Evolutionary conservation across 2,113 vertebrate species (phyloP).

Genomic region (Tichodroma muraria): DNA sequence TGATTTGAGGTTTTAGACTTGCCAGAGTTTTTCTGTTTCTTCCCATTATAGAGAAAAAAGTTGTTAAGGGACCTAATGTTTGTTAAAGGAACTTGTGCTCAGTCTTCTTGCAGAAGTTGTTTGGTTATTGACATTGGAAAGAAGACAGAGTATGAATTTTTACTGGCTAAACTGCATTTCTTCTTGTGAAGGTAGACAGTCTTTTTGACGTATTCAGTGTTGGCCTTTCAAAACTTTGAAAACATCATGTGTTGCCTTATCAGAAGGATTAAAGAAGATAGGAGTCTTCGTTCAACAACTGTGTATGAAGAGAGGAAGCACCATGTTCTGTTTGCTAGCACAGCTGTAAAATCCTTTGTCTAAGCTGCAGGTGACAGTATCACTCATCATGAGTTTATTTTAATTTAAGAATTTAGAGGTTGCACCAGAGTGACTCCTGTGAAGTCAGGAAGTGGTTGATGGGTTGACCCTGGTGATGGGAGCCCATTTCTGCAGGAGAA

Average conservation of each 20-base stretch:
- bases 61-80: neutral
- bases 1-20: neutral
- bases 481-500: neutral
- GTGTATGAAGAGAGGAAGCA: neutral
- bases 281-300: neutral
- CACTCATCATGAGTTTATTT: neutral
- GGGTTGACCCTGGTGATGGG: neutral
- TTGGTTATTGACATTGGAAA: neutral
- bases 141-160: neutral
- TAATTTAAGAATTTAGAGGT: neutral
- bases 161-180: neutral
- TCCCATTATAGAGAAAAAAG: neutral
- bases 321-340: neutral
- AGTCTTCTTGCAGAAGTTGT: neutral
- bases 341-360: neutral
- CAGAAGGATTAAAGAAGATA: neutral
- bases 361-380: neutral
- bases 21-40: neutral
- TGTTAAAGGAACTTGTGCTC: neutral
- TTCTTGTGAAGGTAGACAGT: neutral
- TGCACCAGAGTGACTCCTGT: neutral
- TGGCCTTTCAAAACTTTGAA: conserved; percentile 15
- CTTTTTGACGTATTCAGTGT: neutral
- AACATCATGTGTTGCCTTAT: neutral
- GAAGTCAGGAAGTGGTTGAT: neutral